Evolutionary conservation across 2,113 vertebrate genomes (phyloP), one percentile per base, ranked within the genome.

Genomic region (Nanger granti): DNA sequence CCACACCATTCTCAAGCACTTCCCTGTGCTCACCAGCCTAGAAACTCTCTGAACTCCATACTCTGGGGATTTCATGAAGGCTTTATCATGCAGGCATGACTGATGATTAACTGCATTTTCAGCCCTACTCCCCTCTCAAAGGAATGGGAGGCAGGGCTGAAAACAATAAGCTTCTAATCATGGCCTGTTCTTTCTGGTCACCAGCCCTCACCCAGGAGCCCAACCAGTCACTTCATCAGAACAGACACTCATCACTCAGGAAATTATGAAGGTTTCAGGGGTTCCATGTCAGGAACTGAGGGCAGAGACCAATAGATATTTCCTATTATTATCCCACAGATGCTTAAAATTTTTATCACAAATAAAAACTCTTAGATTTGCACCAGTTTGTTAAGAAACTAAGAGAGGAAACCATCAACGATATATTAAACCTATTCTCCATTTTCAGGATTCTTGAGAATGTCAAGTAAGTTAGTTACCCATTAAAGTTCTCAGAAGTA

Each of bases 321-420:
- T 85, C 37, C 83, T 37, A 28, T 85, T 37, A 8, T 85, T 37
- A 57, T 57, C 83, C 55, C 54, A 57, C 22, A 85, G 34, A 54
- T 83, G 47, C 54, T 83, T 83, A 54, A 20, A 83, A 20, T 83
- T 34, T 83, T 83, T 83, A 83, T 59, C 87, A 87, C 26, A 95
- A 80, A 88, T 47, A 85, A 96, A 93, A 85, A 54, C 41, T 84
- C 54, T 62, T n/a, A 55, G 28, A 87, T 92, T 85, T 89, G 73
- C 54, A 94, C n/a, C 66, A 89, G 44, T 90, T 93, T 83, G 73
- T 90, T 90, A 92, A 85, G 44, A 97, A 60, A 90, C 55, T 62
- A 92, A 84, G 17, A 86, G 44, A 73, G 73, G 14, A 90, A 93
- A 73, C 76, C 29, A 60, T 52, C 34, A 54, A 69, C 0, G 24